Conservation (phyloP, 2,888 invertebrate species). For the Aethes cnicana region DNA sequence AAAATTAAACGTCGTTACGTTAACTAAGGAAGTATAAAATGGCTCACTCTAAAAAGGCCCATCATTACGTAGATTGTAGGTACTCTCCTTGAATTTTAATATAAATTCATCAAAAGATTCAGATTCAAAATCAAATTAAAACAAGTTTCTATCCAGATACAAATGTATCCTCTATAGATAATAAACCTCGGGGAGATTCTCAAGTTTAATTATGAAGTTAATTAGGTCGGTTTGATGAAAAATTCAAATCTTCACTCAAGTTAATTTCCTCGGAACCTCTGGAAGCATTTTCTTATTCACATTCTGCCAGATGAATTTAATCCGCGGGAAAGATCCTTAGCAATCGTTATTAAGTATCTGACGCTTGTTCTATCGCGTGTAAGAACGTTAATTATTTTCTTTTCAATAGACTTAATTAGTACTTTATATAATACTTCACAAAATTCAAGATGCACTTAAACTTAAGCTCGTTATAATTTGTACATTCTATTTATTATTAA, state of each 20-base stretch:
- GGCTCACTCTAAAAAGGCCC: too few species aligned
- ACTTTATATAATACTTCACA: not conserved
- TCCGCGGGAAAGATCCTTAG: constrained; percentile 46
- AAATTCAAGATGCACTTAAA: too few species aligned
- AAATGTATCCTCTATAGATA: constrained; percentile 57
- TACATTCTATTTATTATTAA: too few species aligned
- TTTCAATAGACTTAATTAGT: not conserved
- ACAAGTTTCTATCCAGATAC: constrained; percentile 21
- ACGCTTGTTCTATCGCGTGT: constrained; percentile 18
- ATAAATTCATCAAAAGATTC: not conserved
- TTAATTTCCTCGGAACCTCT: constrained; percentile 67
- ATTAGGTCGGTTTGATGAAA: constrained; percentile 77
- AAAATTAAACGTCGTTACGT: too few species aligned
- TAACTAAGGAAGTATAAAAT: too few species aligned
- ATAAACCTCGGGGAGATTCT: constrained; percentile 60
- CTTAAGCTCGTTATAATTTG: too few species aligned
- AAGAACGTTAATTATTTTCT: constrained; percentile 5
- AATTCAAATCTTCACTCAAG: constrained; percentile 74
- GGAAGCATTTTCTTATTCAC: constrained; percentile 66
- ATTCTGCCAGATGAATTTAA: constrained; percentile 59
- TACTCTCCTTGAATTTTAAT: too few species aligned
- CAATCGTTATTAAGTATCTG: constrained; percentile 39
- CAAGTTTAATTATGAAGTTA: constrained; percentile 77
- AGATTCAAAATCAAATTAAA: constrained; percentile 20
- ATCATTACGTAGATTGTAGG: too few species aligned